phyloP scores from a whole-genome alignment of 2,113 vertebrate genomes.

The Menidia beryllina region DNA sequence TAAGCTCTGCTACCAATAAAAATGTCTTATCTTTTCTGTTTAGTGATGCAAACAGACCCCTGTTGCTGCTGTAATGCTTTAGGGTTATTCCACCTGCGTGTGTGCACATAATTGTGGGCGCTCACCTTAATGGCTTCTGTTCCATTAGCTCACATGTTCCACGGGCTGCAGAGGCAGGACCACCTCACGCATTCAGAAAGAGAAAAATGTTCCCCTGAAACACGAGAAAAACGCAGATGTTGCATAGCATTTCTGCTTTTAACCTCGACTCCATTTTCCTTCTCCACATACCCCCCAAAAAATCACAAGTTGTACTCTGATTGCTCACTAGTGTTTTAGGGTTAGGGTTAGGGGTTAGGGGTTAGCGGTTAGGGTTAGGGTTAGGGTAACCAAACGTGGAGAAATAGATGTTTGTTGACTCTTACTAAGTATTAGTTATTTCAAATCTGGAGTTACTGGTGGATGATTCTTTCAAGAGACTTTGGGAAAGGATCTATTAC shows the following conservation, averaged over 20 bases:
- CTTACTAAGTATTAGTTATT: background rate
- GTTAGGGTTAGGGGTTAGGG: too few species aligned
- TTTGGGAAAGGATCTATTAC: constrained; percentile 20
- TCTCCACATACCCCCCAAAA: background rate
- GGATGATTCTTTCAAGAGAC: constrained; percentile 6
- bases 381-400: constrained; percentile 11
- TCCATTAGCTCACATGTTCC: constrained; percentile 48
- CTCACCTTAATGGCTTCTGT: constrained; percentile 38
- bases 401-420: constrained; percentile 29
- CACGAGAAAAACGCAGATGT: constrained; percentile 10
- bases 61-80: constrained; percentile 22
- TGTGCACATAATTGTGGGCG: constrained; percentile 23
- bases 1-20: background rate
- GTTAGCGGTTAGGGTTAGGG: too few species aligned
- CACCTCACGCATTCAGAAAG: background rate
- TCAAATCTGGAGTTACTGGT: background rate
- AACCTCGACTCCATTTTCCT: background rate
- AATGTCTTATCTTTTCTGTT: constrained; percentile 9
- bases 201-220: background rate
- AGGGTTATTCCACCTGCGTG: constrained; percentile 34
- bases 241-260: background rate
- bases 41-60: constrained; percentile 2
- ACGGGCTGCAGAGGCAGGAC: constrained; percentile 14
- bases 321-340: background rate
- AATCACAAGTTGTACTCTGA: background rate